Conservation (phyloP, 2,888 invertebrate species). For the Heliconius erato region DNA sequence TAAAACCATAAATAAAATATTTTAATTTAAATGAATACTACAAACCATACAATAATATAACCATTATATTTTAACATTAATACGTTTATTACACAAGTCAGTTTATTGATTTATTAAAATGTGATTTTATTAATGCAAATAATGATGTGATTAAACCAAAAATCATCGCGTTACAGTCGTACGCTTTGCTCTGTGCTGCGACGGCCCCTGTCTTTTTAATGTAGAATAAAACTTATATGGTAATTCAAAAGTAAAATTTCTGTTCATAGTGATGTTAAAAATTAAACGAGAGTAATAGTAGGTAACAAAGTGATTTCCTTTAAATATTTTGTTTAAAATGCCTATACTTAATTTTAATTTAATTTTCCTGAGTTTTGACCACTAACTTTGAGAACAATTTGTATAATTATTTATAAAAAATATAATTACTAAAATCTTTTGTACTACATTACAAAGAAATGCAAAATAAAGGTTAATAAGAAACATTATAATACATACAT, state of each 20-base stretch:
- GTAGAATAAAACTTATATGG: too few species aligned
- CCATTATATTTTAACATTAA: not conserved
- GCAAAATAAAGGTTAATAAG: not conserved
- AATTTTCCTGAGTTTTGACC: too few species aligned
- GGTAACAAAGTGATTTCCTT: too few species aligned
- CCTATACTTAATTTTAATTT: not conserved
- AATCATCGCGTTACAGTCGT: not conserved
- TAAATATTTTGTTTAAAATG: too few species aligned
- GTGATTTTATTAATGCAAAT: not conserved
- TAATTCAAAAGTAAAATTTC: too few species aligned
- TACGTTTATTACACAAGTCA: not conserved
- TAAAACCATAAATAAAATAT: not conserved
- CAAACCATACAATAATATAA: not conserved
- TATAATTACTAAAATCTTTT: not conserved
- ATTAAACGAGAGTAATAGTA: too few species aligned
- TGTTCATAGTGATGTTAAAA: too few species aligned
- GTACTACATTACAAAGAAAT: too few species aligned
- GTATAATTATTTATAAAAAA: not conserved
- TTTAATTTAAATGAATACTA: not conserved
- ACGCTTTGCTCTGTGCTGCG: too few species aligned
- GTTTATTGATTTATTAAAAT: not conserved
- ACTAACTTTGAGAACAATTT: too few species aligned
- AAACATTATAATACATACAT: not conserved
- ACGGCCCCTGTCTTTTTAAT: too few species aligned
- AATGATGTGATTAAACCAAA: not conserved